Evolutionary conservation across 2,113 vertebrate genomes (phyloP).

Genomic region (Picathartes gymnocephalus): DNA sequence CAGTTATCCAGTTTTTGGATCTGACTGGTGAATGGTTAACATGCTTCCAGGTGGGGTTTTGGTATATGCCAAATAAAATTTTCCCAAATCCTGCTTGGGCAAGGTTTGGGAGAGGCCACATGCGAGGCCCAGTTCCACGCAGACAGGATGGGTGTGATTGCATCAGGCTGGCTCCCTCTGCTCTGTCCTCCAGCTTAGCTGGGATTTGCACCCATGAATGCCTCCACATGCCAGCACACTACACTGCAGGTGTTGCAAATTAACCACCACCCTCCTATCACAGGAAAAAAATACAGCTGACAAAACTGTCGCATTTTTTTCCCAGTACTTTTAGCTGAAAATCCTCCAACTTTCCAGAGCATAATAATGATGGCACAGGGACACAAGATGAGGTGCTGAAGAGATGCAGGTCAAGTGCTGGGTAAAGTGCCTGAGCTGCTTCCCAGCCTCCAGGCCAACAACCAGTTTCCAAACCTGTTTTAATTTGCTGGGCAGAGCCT

Average conservation of each 20-base stretch:
- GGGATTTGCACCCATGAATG: not conserved
- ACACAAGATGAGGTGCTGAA: not conserved
- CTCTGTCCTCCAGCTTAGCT: not conserved
- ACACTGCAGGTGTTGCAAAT: not conserved
- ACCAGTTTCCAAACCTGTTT: not conserved
- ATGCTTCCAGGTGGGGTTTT: not conserved
- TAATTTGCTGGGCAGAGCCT: not conserved
- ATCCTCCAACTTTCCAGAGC: not conserved
- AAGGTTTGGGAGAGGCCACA: not conserved
- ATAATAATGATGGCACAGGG: not conserved
- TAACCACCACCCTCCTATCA: not conserved
- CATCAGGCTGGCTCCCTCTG: not conserved
- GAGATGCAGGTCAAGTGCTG: fast-evolving
- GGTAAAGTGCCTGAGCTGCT: not conserved
- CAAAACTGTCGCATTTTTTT: not conserved
- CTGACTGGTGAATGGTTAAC: not conserved
- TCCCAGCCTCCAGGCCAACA: not conserved
- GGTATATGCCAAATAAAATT: not conserved
- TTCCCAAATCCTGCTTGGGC: not conserved
- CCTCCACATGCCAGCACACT: not conserved
- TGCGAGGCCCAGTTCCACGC: fast-evolving
- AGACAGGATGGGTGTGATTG: not conserved
- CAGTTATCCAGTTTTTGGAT: not conserved
- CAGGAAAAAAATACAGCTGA: not conserved
- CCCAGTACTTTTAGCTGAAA: not conserved